Evolutionary conservation across 2,113 vertebrate genomes (phyloP).

Genomic region (Anarrhichthys ocellatus): DNA sequence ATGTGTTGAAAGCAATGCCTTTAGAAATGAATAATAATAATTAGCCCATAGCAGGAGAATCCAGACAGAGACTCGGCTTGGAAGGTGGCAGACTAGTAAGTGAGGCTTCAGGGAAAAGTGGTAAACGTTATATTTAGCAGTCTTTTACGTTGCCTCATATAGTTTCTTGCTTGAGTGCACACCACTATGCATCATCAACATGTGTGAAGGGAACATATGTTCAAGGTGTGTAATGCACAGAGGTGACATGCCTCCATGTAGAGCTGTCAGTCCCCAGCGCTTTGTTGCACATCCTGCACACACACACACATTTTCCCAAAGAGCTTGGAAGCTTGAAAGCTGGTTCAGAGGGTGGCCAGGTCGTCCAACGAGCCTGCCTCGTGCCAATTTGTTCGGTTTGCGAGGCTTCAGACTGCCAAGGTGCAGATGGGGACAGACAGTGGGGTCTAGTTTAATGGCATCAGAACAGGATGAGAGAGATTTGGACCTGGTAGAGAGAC

Average conservation of each 20-base stretch:
- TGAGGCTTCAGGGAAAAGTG: not conserved
- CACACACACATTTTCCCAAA: not conserved
- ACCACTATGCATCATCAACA: not conserved
- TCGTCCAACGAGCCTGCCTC: slow-evolving; percentile 7
- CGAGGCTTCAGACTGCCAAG: slow-evolving; percentile 9
- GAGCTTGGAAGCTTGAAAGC: not conserved
- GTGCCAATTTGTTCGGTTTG: slow-evolving; percentile 31
- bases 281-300: not conserved
- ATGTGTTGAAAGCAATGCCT: not conserved
- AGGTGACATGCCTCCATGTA: not conserved
- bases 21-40: not conserved
- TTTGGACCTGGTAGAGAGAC: not conserved
- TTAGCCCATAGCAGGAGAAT: not conserved
- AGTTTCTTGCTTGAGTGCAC: not conserved
- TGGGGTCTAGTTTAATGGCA: slow-evolving; percentile 21
- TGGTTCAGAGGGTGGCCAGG: not conserved
- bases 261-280: not conserved
- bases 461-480: not conserved
- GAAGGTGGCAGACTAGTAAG: not conserved
- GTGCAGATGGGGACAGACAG: slow-evolving; percentile 3
- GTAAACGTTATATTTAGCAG: not conserved
- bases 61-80: not conserved
- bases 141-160: not conserved
- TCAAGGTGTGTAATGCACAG: not conserved
- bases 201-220: not conserved